Evolutionary conservation across 2,113 vertebrate species (phyloP).

Genomic region (Sprattus sprattus): DNA sequence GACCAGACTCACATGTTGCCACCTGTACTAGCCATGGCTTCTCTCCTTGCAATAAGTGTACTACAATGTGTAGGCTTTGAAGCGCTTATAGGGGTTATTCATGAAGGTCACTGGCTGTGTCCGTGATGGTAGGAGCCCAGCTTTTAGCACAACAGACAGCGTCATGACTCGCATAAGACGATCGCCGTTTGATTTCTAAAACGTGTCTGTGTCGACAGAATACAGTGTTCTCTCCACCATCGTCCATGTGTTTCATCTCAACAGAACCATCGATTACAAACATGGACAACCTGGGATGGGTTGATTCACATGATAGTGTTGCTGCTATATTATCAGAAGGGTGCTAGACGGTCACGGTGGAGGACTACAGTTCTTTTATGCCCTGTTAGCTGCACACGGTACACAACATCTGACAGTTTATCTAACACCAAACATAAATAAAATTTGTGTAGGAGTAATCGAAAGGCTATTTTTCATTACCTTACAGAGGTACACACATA

Average conservation of each 20-base stretch:
- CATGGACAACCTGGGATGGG: conserved; percentile 9
- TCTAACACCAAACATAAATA: not conserved
- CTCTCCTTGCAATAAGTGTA: conserved; percentile 72
- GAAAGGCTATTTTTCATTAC: not conserved
- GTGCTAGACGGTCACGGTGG: no score
- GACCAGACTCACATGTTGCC: conserved; percentile 48
- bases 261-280: not conserved
- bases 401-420: not conserved
- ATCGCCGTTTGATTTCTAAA: not conserved
- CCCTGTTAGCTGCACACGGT: no score
- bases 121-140: not conserved
- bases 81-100: conserved; percentile 50
- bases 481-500: not conserved
- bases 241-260: not conserved
- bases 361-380: no score
- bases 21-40: conserved; percentile 64
- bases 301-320: conserved; percentile 5
- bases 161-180: not conserved
- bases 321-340: conserved; percentile 9
- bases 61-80: conserved; percentile 72
- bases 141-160: not conserved
- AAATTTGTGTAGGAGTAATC: not conserved
- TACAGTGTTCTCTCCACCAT: not conserved
- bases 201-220: not conserved
- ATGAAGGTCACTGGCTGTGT: not conserved